Conservation (phyloP, 1,140 invertebrate genomes). For the Pomacea maculata region DNA sequence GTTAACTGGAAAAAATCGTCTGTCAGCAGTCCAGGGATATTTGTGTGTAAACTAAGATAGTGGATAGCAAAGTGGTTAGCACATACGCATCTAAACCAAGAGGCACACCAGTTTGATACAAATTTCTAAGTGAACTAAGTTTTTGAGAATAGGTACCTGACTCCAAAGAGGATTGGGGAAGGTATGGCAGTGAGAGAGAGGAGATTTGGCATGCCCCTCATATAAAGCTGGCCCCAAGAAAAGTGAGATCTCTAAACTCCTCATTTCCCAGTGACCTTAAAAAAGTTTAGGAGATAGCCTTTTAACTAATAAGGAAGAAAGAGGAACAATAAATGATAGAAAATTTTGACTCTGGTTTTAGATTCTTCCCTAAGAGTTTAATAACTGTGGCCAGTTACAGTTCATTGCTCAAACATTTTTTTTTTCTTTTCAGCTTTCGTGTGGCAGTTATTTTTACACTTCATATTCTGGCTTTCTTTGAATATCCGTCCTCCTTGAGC, state of each 20-base stretch:
- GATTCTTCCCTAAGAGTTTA: not conserved
- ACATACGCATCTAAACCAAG: no score
- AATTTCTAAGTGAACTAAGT: no score
- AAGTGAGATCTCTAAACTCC: not conserved
- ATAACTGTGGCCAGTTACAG: not conserved
- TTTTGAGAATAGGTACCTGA: no score
- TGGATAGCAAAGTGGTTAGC: no score
- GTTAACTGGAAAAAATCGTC: no score
- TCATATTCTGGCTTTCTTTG: slow-evolving; percentile 60
- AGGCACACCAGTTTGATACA: no score
- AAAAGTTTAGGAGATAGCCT: not conserved
- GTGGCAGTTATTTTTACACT: slow-evolving; percentile 51
- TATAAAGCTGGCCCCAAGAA: no score
- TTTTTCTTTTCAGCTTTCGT: slow-evolving; percentile 39
- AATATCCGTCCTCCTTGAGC: slow-evolving; percentile 61
- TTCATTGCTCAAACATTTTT: not conserved
- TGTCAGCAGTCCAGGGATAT: no score
- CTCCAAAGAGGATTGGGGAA: no score
- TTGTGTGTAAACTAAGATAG: no score
- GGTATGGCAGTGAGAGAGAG: no score
- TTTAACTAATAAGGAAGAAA: not conserved
- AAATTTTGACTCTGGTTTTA: not conserved
- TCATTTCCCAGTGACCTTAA: not conserved
- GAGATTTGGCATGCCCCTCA: no score
- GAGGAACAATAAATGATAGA: not conserved